phyloP scores from a whole-genome alignment of 2,888 invertebrate genomes.

The Drosophila bunnanda region DNA sequence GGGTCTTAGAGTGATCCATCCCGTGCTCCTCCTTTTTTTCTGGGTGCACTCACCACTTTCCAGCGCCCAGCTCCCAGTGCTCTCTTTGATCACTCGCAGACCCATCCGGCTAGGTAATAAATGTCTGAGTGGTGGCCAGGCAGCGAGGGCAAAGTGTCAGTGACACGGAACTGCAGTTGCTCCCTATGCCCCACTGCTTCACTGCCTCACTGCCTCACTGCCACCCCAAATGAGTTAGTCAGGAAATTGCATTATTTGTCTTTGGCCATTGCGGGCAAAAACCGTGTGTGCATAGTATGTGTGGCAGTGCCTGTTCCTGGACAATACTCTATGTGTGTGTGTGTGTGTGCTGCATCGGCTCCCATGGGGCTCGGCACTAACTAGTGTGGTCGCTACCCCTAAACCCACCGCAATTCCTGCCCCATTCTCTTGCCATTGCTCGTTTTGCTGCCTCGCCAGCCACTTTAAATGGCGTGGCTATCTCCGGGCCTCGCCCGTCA shows the following conservation, averaged over 20 bases:
- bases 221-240: constrained; percentile 76
- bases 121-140: constrained; percentile 56
- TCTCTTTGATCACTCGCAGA: constrained; percentile 35
- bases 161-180: constrained; percentile 61
- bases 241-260: constrained; percentile 81
- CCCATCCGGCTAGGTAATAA: constrained; percentile 67
- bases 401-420: neutral
- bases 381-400: constrained; percentile 22
- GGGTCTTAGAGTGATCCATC: constrained; percentile 30
- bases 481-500: constrained; percentile 67
- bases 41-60: neutral
- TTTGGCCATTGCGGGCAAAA: constrained; percentile 70
- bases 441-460: constrained; percentile 42
- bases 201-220: constrained; percentile 18
- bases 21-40: neutral
- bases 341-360: constrained; percentile 2
- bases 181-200: constrained; percentile 9
- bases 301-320: constrained; percentile 4
- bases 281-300: constrained; percentile 19
- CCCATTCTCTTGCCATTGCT: constrained; percentile 21
- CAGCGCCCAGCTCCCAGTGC: neutral
- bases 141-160: constrained; percentile 55
- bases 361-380: constrained; percentile 42
- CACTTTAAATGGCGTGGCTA: constrained; percentile 66
- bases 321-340: constrained; percentile 13